Base-by-base conservation (phyloP, 2,888 invertebrate species). In the Sisyra nigra region DNA sequence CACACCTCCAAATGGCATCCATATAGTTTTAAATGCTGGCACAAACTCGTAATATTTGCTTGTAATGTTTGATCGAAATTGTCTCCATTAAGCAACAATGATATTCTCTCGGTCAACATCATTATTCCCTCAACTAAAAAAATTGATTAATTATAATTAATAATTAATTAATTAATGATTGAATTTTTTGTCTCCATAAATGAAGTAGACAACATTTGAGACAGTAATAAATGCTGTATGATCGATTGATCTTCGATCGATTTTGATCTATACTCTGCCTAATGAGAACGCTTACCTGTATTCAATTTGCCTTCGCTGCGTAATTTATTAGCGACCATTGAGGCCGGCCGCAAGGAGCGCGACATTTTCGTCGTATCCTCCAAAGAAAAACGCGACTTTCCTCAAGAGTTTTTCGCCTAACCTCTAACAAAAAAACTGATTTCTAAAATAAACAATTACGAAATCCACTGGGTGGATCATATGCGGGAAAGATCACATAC, bases 31-130 rank as follows among this genome's bases (percentile, higher is more conserved):
- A 88, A 67, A 61, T 84, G 83, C 58, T 81, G 77, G 59, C 83
- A 80, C 68, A 88, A 73, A 54, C 79, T 74, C 45, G 78, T 71
- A 55, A 87, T 80, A 57, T 77, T 80, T 57, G 77, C 76, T 55
- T 79, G 77, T 52, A 80, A 68, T 49, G 69, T 71, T 60, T 71
- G 69, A 60, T 79, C 79, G 38, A 43, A 43, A 63, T 74, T 76
- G 58, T 76, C 77, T 50, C 81, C 81, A 58, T 78, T 75, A 59
- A 87, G 69, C 55, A 80, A 73, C 54, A 76, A 74, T 45, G 84
- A 80, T 51, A 87, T 83, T 60, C 76, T 80, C 64, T 88, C 87
- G 54, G 84, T 80, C 57, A 85, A 69, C 60, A 79, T 78, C 63
- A 87, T 80, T 51, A 87, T 70, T 63, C 82, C 83, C 68, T 87